Evolutionary conservation across 2,888 invertebrate species (phyloP).

Genomic region (Alsophila aescularia): DNA sequence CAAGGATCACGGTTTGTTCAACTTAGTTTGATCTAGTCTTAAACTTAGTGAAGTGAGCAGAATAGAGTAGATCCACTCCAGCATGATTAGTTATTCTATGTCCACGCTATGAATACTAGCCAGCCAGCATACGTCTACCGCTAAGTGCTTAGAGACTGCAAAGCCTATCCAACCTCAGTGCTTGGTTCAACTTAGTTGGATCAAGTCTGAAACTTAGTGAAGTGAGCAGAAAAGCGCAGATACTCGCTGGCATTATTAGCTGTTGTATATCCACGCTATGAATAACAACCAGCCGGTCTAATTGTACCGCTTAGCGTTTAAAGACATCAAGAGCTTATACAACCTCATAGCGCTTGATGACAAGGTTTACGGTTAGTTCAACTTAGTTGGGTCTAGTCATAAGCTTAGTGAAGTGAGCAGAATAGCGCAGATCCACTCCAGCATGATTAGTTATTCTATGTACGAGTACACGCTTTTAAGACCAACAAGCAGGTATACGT

Average conservation of each 20-base stretch:
- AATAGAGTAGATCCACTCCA: slow-evolving; percentile 72
- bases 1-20: slow-evolving; percentile 80
- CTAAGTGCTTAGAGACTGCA: slow-evolving; percentile 85
- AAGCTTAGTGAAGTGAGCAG: slow-evolving; percentile 79
- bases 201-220: slow-evolving; percentile 62
- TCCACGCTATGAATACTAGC: slow-evolving; percentile 81
- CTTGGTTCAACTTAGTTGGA: too few species aligned
- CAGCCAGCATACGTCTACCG: slow-evolving; percentile 87
- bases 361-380: slow-evolving; percentile 80
- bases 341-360: slow-evolving; percentile 78
- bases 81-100: too few species aligned
- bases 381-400: too few species aligned
- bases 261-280: slow-evolving; percentile 84
- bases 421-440: slow-evolving; percentile 84
- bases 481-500: slow-evolving; percentile 85
- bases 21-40: too few species aligned
- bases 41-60: slow-evolving; percentile 80
- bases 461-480: slow-evolving; percentile 86
- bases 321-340: slow-evolving; percentile 84
- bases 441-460: slow-evolving; percentile 82
- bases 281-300: slow-evolving; percentile 85
- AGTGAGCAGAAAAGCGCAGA: slow-evolving; percentile 83
- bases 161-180: slow-evolving; percentile 85
- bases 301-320: slow-evolving; percentile 86
- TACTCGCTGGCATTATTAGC: too few species aligned